Base-by-base conservation (phyloP, 2,888 invertebrate species). In the Drosophila lacicola region DNA sequence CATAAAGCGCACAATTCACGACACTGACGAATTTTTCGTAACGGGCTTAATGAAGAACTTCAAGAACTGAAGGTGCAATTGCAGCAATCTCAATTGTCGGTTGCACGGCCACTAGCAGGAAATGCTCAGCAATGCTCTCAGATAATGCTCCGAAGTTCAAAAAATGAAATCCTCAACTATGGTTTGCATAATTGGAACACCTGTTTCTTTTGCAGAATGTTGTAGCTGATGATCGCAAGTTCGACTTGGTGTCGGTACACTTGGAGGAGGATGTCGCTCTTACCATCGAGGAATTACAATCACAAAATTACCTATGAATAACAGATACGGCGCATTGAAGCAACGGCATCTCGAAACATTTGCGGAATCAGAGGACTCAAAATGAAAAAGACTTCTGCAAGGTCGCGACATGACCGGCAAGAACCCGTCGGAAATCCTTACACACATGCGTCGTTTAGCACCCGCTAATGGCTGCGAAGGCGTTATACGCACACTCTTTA, bases 161-260 rank as follows among this genome's bases (percentile, higher is more conserved):
- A 0, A 29, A 29, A 29, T 29, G 2, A 8, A 36, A 50, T 13
- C 36, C 21, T 17, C 19, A 34, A 21, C 36, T 51, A 8, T 61
- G 50, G 61, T 46, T 61, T 33, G 53, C 45, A 11, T 29, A 51
- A 29, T 36, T 51, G 44, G 44, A 61, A 19, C 51, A 25, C 11
- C 39, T 36, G 13, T 29, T 46, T 17, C 14, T n/a, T 13, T 11
- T 60, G 10, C 19, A 36, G 33, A 42, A 37, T n/a, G 44, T 50
- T 13, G n/a, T 50, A 5, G 29, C 19, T 1, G 60, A 60, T 10
- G n/a, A 44, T 13, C 36, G 19, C 36, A 45, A 44, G 45, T 56
- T 56, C 6, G 46, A 39, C 39, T 14, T 46, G 10, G 13, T 56
- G 4, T 19, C 46, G 11, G n/a, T 39, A 11, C 10, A 39, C 1